Conservation (phyloP, 2,888 invertebrate genomes). For the Cancer borealis region DNA sequence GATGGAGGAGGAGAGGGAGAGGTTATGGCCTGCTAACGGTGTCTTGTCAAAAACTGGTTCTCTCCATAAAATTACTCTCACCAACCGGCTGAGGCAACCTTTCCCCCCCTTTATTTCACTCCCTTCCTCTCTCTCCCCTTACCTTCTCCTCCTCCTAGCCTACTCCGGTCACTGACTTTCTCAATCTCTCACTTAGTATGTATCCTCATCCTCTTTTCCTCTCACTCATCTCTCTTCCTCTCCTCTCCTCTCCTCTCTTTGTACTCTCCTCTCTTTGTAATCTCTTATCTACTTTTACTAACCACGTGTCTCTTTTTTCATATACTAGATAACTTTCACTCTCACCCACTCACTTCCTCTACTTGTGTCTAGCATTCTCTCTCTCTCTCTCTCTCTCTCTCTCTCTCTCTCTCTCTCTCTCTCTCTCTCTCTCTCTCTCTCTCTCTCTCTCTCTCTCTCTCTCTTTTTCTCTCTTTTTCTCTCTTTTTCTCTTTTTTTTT, state of each 20-base stretch:
- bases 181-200: neutral
- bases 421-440: neutral
- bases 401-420: conserved; percentile 15
- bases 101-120: neutral
- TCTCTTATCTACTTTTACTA: neutral
- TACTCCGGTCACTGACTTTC: neutral
- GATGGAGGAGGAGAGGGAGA: neutral
- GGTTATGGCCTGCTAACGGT: neutral
- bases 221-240: neutral
- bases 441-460: conserved; percentile 13
- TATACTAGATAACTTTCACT: neutral
- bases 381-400: conserved; percentile 20
- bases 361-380: neutral
- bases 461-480: neutral
- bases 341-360: neutral
- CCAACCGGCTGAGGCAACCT: neutral
- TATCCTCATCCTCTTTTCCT: neutral
- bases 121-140: neutral
- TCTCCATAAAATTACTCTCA: neutral
- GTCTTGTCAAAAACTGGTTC: neutral
- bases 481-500: neutral
- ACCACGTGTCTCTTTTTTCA: neutral
- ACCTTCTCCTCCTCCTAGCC: neutral
- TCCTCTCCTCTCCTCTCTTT: too few relatives aligned
- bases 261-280: neutral